Percentiles rank a stretch among this genome's conserved stretches.
Evolutionary conservation across 2,888 invertebrate species (phyloP).

Genomic region (Nineta flava): DNA sequence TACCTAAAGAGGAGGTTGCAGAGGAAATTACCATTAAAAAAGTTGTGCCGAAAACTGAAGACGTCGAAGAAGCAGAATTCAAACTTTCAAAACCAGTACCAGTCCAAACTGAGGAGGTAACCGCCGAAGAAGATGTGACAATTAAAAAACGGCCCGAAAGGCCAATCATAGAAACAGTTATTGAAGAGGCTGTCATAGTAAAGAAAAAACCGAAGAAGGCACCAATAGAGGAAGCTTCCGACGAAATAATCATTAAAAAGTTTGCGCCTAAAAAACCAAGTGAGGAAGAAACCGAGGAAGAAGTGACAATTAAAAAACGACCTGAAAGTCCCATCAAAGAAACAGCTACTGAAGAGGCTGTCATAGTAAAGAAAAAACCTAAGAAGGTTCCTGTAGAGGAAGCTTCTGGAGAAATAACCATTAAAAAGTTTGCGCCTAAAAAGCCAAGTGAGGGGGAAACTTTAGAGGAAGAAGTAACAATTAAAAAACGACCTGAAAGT

Average conservation of each 20-base stretch:
- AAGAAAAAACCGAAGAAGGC: conserved; percentile 14
- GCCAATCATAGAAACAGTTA: conserved; percentile 26
- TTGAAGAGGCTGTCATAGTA: conserved; percentile 12
- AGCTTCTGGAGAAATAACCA: conserved; percentile 48
- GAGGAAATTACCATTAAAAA: conserved; percentile 14
- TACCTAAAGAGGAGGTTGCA: conserved; percentile 14
- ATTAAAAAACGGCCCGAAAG: conserved; percentile 19
- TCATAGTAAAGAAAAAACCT: conserved; percentile 15
- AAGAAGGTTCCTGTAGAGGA: conserved; percentile 31
- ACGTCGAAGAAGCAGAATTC: conserved; percentile 9
- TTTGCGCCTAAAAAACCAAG: conserved; percentile 10
- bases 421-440: conserved; percentile 40
- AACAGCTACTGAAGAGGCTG: conserved; percentile 21
- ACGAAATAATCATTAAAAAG: conserved; percentile 21
- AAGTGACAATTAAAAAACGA: conserved; percentile 13
- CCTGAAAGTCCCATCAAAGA: conserved; percentile 26
- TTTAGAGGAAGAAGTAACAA: conserved; percentile 22
- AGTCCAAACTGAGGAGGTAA: conserved; percentile 15
- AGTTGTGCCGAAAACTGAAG: conserved; percentile 20
- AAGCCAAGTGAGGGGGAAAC: conserved; percentile 23
- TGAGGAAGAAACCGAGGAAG: conserved; percentile 14
- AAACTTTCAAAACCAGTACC: conserved; percentile 19
- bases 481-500: conserved; percentile 20
- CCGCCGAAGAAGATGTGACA: not conserved
- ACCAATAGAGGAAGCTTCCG: conserved; percentile 16